Percentiles rank a stretch among this genome's conserved stretches.
phyloP scores from a whole-genome alignment of 1,140 invertebrate species.

The Rhagoletis zephyria region DNA sequence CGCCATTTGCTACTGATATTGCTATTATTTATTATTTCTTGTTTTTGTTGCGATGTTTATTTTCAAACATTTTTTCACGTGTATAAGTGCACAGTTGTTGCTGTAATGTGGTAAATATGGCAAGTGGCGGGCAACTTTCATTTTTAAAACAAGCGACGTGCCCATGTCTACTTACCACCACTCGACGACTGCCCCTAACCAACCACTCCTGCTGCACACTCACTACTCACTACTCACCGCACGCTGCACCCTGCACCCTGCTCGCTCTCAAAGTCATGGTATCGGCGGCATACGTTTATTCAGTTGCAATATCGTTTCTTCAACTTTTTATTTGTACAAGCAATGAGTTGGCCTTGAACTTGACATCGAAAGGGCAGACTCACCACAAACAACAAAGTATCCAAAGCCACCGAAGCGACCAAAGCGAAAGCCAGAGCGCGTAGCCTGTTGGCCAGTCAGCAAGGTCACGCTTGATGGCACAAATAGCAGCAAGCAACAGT shows the following conservation, averaged over 20 bases:
- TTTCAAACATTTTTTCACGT: too few relatives aligned
- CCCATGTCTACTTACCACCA: not conserved
- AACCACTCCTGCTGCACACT: not conserved
- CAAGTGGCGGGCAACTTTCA: conserved; percentile 23
- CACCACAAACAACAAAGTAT: not conserved
- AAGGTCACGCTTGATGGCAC: conserved; percentile 36
- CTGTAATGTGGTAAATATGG: not conserved
- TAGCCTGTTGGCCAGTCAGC: not conserved
- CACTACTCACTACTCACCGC: too few relatives aligned
- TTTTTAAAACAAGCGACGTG: not conserved
- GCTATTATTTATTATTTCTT: not conserved
- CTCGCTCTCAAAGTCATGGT: not conserved
- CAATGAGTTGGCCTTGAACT: conserved; percentile 39
- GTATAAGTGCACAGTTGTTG: too few relatives aligned
- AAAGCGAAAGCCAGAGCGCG: not conserved
- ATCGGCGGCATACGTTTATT: not conserved
- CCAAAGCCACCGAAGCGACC: not conserved
- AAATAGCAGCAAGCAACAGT: conserved; percentile 10
- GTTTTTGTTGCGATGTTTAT: not conserved
- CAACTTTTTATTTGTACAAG: not conserved
- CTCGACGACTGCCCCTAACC: not conserved
- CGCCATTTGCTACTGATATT: too few relatives aligned
- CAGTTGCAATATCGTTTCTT: not conserved
- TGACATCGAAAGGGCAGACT: conserved; percentile 37
- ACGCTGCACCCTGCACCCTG: not conserved